These are phyloP conservation scores for Elysia crispata DNA, from an alignment of 2,888 invertebrate species.

Conservation along the genomic window DNA sequence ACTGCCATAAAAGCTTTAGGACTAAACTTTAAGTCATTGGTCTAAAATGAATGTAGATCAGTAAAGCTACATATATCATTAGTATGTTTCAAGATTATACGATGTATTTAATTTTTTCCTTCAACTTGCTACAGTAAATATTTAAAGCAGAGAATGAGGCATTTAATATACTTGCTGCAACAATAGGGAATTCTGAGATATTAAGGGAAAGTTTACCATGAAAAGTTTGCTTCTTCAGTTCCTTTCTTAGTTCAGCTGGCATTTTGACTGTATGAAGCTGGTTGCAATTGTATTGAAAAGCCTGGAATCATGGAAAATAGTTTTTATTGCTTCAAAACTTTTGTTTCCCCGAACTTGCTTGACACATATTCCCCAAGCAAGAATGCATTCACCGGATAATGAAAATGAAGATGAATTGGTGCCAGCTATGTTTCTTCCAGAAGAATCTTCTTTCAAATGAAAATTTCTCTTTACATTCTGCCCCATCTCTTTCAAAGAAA, in stretches of 20 bases:
- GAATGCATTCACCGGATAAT: neutral
- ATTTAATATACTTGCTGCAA: constrained; percentile 85
- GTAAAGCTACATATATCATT: too few species aligned
- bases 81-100: too few species aligned
- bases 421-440: neutral
- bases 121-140: too few species aligned
- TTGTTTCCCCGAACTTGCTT: constrained; percentile 21
- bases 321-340: constrained; percentile 32
- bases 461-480: neutral
- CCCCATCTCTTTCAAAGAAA: neutral
- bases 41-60: too few species aligned
- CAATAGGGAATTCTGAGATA: constrained; percentile 97
- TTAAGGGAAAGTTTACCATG: constrained; percentile 97
- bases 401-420: neutral
- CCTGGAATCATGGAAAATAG: constrained; percentile 33
- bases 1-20: too few species aligned
- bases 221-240: constrained; percentile 87
- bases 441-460: neutral
- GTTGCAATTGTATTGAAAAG: neutral
- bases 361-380: neutral
- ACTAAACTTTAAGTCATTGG: too few species aligned
- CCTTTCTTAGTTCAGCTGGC: neutral
- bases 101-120: too few species aligned
- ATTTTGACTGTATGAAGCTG: neutral
- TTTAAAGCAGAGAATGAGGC: too few species aligned